phyloP scores from a whole-genome alignment of 2,888 invertebrate species.

The Clusia tigrina region DNA sequence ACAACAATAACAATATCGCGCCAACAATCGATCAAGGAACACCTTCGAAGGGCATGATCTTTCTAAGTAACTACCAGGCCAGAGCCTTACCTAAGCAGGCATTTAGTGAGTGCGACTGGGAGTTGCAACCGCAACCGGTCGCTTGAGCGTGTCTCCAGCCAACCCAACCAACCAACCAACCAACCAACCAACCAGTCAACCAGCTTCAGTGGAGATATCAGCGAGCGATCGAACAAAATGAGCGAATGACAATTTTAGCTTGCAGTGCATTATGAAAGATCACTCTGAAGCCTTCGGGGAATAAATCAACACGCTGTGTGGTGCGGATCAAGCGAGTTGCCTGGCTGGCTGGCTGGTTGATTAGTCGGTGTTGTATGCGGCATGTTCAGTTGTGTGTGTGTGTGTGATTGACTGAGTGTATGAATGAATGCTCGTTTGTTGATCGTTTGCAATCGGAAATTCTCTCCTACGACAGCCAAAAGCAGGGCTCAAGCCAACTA shows the following conservation, averaged over 20 bases:
- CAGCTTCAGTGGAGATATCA: too few species aligned
- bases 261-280: background rate
- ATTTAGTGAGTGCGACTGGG: constrained; percentile 14
- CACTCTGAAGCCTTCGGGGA: constrained; percentile 49
- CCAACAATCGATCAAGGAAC: constrained; percentile 38
- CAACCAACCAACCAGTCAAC: background rate
- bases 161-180: background rate
- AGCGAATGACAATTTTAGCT: constrained; percentile 1
- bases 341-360: constrained; percentile 11
- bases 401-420: background rate
- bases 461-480: constrained; percentile 51
- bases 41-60: constrained; percentile 20
- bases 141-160: too few species aligned
- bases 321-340: constrained; percentile 33
- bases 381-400: background rate
- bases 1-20: constrained; percentile 19
- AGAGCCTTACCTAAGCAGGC: background rate
- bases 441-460: constrained; percentile 54
- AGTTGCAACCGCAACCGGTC: constrained; percentile 1
- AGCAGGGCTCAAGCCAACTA: constrained; percentile 23
- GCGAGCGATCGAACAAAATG: background rate
- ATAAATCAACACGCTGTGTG: constrained; percentile 61
- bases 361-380: constrained; percentile 33
- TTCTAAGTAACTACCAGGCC: background rate
- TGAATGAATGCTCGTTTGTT: constrained; percentile 13